Conservation (phyloP, 2,888 invertebrate species). For the Melipona bicolor region DNA sequence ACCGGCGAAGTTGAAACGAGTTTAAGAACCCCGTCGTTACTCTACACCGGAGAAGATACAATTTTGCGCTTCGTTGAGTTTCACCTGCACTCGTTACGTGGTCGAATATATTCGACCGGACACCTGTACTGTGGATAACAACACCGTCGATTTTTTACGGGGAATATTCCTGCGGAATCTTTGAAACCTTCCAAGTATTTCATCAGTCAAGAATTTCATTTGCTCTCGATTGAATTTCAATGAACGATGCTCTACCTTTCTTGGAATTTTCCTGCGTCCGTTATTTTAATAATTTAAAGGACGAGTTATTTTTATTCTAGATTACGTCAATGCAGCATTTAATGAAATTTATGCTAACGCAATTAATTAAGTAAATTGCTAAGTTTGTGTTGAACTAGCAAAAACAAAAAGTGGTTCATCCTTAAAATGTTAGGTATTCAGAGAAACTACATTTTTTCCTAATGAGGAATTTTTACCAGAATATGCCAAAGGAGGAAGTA, state of each 20-base stretch:
- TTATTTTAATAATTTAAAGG: neutral
- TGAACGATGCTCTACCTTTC: neutral
- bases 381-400: neutral
- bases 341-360: neutral
- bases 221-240: neutral
- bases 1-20: conserved; percentile 54
- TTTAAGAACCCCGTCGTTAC: conserved; percentile 58
- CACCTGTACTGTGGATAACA: conserved; percentile 45
- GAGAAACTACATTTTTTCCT: neutral
- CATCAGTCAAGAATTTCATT: neutral
- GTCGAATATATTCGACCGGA: conserved; percentile 34
- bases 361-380: neutral
- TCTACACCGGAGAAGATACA: conserved; percentile 70
- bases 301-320: neutral
- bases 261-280: neutral
- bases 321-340: neutral
- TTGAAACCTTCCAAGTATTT: too few species aligned
- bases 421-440: neutral
- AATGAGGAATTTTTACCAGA: neutral
- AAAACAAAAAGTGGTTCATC: neutral
- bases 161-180: neutral
- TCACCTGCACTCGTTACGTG: conserved; percentile 69
- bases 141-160: conserved; percentile 11
- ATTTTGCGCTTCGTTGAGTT: conserved; percentile 76
- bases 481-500: neutral